Base-by-base conservation (phyloP, 2,797 vertebrate genomes). In the Poeciliopsis paucimaculata region DNA sequence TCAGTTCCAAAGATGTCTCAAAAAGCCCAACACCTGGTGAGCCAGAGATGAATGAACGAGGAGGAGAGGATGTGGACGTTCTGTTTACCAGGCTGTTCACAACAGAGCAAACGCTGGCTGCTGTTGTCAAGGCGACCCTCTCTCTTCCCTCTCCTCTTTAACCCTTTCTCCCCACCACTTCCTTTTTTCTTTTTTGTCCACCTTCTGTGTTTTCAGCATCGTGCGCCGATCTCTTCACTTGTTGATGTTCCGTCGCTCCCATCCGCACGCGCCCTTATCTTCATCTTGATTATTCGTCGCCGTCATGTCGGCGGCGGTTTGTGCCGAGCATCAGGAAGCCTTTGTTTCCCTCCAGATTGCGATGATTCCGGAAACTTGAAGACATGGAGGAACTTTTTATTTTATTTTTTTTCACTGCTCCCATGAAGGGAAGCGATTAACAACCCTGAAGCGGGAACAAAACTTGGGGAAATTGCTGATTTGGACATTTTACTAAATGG, bases 101-200 rank as follows among this genome's bases (percentile, higher is more conserved):
- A 78, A 88, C 78, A 83, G 81, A 82, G 82, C 85, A 80, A 92
- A 92, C 2, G 89, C 86, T 87, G 86, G 90, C 84, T 88, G 89
- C 90, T 88, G 93, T 95, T 95, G 92, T 93, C 89, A n/a, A 74
- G 93, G 93, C 92, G 95, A 95, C 95, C 88, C 76, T 89, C 78
- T 90, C 85, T 82, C 83, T 88, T 78, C 80, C 64, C 53, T 82
- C 78, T 91, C 86, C 73, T 87, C 73, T 79, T 90, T 88, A 90
- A 91, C 88, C 86, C 90, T 89, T 82, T 91, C 87, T 80, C 70
- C 55, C 75, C 78, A 68, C 76, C 86, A 81, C 90, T 92, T 90
- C 81, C 83, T 81, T 49, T 49, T 49, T 8, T 43, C 7, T 41
- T 9, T 41, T 41, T 41, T 41, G 39, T 9, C 92, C 88, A 90